Conservation (phyloP, 2,888 invertebrate genomes). For the Lasioglossum lativentre region DNA sequence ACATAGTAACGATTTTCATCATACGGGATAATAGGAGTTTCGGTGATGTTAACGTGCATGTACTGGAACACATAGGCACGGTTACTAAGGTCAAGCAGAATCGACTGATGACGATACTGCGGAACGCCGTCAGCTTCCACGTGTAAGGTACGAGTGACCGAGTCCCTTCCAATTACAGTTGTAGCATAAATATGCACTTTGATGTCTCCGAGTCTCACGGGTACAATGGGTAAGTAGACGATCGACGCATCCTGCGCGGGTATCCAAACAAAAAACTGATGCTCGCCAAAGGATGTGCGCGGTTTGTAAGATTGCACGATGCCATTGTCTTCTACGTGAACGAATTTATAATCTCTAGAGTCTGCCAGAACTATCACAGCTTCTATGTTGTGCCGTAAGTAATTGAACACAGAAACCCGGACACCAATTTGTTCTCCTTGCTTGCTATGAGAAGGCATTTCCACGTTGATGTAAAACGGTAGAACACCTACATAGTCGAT, state of each 20-base stretch:
- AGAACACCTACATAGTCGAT: slow-evolving; percentile 95
- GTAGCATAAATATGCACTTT: slow-evolving; percentile 91
- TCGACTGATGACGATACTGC: slow-evolving; percentile 96
- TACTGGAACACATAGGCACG: slow-evolving; percentile 96
- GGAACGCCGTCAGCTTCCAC: slow-evolving; percentile 96
- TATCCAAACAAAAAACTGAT: slow-evolving; percentile 97
- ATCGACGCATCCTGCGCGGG: slow-evolving; percentile 91
- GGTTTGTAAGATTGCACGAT: slow-evolving; percentile 95
- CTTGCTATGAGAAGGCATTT: slow-evolving; percentile 93
- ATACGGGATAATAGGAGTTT: slow-evolving; percentile 96
- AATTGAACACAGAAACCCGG: slow-evolving; percentile 97
- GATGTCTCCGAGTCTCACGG: slow-evolving; percentile 91
- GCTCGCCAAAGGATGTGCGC: slow-evolving; percentile 95
- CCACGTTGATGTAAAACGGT: slow-evolving; percentile 97
- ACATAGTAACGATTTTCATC: slow-evolving; percentile 96
- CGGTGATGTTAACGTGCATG: slow-evolving; percentile 97
- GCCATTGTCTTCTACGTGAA: slow-evolving; percentile 95
- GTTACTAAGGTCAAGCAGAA: slow-evolving; percentile 96
- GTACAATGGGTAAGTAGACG: slow-evolving; percentile 96
- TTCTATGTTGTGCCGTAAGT: slow-evolving; percentile 93
- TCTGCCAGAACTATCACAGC: slow-evolving; percentile 94
- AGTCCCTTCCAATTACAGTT: slow-evolving; percentile 90
- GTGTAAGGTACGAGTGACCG: slow-evolving; percentile 87
- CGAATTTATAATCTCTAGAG: slow-evolving; percentile 95
- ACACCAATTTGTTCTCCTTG: slow-evolving; percentile 98